These are phyloP conservation scores for Acrobasis repandana DNA, from an alignment of 2,888 invertebrate genomes.

Conservation along the genomic window DNA sequence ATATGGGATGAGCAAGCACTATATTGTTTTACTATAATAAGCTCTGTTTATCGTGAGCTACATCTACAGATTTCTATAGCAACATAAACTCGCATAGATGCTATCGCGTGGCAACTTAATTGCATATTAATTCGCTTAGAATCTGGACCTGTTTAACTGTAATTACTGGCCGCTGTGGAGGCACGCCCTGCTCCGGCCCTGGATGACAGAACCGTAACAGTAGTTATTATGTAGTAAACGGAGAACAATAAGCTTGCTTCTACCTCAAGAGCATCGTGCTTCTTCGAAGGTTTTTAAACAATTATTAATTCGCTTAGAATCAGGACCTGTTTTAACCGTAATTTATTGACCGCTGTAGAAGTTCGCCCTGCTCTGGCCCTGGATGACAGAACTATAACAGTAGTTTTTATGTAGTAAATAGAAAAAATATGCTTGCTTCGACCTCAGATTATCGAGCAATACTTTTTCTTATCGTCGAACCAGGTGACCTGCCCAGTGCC, in stretches of 20 bases:
- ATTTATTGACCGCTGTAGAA: conserved; percentile 46
- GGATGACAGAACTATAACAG: conserved; percentile 30
- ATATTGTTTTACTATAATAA: too few species aligned
- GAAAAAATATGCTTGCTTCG: background rate
- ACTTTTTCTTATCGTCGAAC: too few species aligned
- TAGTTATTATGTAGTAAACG: conserved; percentile 23
- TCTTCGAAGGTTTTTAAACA: too few species aligned
- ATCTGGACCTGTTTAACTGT: conserved; percentile 52
- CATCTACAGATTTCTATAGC: too few species aligned
- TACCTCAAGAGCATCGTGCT: background rate
- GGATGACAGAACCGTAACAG: conserved; percentile 30
- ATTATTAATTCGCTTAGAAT: conserved; percentile 52
- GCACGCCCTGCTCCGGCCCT: conserved; percentile 34
- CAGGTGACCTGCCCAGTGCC: too few species aligned
- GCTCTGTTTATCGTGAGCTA: too few species aligned
- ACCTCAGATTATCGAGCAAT: background rate
- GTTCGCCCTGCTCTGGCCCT: conserved; percentile 33
- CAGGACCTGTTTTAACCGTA: conserved; percentile 46
- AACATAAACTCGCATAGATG: conserved; percentile 24
- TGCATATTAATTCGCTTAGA: conserved; percentile 55
- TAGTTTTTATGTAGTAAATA: conserved; percentile 21
- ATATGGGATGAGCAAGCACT: too few species aligned
- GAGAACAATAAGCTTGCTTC: background rate
- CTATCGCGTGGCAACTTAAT: conserved; percentile 54
- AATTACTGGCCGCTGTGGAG: conserved; percentile 47